These are phyloP conservation scores for Cavia aperea DNA, from an alignment of 2,113 vertebrate species.

Conservation along the genomic window DNA sequence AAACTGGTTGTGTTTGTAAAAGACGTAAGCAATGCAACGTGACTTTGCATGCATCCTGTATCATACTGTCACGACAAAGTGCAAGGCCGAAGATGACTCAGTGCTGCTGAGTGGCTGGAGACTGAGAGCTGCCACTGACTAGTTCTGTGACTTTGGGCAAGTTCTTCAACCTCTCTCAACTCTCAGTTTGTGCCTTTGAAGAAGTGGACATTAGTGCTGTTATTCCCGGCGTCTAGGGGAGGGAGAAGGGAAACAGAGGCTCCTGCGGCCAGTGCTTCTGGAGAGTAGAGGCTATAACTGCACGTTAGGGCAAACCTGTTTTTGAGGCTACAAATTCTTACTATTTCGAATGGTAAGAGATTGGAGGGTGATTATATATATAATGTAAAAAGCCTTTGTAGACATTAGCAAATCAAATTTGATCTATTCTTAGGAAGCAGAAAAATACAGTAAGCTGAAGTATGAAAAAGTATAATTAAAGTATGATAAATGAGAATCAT, in stretches of 20 bases:
- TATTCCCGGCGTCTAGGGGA: neutral
- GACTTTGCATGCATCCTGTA: neutral
- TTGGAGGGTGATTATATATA: neutral
- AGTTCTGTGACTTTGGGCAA: neutral
- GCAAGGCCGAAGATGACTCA: neutral
- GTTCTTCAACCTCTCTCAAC: neutral
- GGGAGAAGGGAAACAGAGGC: neutral
- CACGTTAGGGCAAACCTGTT: neutral
- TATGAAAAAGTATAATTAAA: neutral
- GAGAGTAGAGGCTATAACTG: neutral
- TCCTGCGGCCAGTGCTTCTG: neutral
- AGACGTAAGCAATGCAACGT: neutral
- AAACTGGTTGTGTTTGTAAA: neutral
- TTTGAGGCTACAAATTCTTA: neutral
- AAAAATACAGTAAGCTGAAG: conserved; percentile 1
- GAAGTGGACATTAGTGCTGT: neutral
- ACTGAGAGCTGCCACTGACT: neutral
- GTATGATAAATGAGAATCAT: neutral
- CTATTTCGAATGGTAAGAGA: neutral
- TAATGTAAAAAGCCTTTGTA: neutral
- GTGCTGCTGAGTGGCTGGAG: neutral
- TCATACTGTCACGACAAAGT: neutral
- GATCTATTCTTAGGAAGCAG: neutral
- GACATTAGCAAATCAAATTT: neutral
- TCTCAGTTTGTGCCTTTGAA: neutral